Evolutionary conservation across 2,113 vertebrate species (phyloP).

Genomic region (Heterotis niloticus): DNA sequence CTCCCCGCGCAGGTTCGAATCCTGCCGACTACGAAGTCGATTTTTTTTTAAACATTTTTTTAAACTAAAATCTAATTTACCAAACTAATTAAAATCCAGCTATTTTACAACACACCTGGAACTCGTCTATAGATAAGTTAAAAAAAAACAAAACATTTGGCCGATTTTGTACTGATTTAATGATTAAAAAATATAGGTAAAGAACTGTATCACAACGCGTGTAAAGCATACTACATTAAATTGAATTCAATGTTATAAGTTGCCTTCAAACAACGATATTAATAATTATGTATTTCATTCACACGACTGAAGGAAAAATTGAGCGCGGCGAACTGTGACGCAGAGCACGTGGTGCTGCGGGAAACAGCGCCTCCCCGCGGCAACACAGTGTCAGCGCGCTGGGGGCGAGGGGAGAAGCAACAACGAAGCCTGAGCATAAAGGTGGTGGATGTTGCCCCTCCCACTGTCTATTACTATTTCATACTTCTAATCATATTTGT

Average conservation of each 20-base stretch:
- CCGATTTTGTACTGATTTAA: neutral
- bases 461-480: neutral
- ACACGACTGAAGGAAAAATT: too few species aligned
- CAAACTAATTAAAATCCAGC: too few species aligned
- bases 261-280: too few species aligned
- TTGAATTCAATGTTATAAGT: neutral
- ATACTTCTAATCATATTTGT: neutral
- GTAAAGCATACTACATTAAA: neutral
- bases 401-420: neutral
- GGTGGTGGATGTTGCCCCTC: neutral
- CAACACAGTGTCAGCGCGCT: neutral
- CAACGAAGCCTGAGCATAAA: neutral
- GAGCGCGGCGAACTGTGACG: too few species aligned
- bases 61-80: too few species aligned
- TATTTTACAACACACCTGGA: too few species aligned
- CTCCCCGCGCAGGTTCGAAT: constrained; percentile 85
- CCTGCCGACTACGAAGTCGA: constrained; percentile 77
- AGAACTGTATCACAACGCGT: neutral
- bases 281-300: too few species aligned
- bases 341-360: neutral
- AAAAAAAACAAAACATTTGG: too few species aligned
- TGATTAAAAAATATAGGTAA: neutral
- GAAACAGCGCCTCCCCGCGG: constrained; percentile 24
- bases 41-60: neutral
- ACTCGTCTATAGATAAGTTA: too few species aligned